Conservation (phyloP, 2,797 vertebrate genomes). For the Hyperoplus lanceolatus region DNA sequence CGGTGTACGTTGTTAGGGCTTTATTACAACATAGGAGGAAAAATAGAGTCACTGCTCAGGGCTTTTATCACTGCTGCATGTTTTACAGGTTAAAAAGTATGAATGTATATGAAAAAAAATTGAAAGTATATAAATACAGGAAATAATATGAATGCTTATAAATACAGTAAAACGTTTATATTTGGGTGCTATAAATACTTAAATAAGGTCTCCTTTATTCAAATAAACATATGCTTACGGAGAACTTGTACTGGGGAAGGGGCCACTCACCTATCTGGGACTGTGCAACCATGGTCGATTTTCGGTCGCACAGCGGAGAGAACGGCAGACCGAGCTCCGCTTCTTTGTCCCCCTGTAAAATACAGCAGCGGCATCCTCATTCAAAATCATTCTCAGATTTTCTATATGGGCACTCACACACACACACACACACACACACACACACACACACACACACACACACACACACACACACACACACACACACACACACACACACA, state of each 20-base stretch:
- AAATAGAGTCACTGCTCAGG: neutral
- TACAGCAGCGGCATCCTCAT: constrained; percentile 46
- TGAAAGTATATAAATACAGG: neutral
- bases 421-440: constrained; percentile 3
- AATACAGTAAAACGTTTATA: neutral
- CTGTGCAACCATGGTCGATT: constrained; percentile 98
- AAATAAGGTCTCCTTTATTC: neutral
- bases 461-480: constrained; percentile 12
- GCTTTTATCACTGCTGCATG: neutral
- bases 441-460: neutral
- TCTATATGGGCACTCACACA: constrained; percentile 7
- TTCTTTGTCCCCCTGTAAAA: constrained; percentile 96
- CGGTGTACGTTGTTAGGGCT: neutral
- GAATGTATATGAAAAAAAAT: too few species aligned
- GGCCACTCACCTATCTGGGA: constrained; percentile 94
- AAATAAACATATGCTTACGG: neutral
- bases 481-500: constrained; percentile 11
- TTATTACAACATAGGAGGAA: neutral
- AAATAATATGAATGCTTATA: neutral
- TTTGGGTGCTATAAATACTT: neutral
- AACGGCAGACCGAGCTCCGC: constrained; percentile 96
- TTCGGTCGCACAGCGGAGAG: constrained; percentile 97
- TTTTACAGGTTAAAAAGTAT: neutral
- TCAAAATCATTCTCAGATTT: constrained; percentile 34
- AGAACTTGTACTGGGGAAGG: neutral